These are phyloP conservation scores for Triplophysa dalaica DNA, from an alignment of 2,113 vertebrate genomes.

Conservation along the genomic window DNA sequence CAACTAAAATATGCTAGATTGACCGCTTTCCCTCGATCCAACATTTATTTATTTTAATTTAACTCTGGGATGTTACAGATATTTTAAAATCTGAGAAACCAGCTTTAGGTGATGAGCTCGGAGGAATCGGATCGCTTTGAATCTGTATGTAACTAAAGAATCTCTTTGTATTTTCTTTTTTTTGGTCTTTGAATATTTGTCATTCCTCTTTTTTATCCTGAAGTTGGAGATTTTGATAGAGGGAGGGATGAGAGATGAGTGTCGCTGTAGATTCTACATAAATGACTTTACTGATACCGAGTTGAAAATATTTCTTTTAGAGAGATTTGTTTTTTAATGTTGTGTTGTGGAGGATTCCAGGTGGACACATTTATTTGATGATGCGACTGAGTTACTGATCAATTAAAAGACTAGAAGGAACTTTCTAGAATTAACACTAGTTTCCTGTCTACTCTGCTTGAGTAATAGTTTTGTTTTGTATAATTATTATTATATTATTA, in stretches of 20 bases:
- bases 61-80: constrained; percentile 38
- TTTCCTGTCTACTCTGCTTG: constrained; percentile 78
- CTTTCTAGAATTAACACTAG: constrained; percentile 72
- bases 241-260: constrained; percentile 41
- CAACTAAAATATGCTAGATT: constrained; percentile 69
- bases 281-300: constrained; percentile 57
- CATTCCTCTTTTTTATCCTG: constrained; percentile 75
- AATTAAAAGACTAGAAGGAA: constrained; percentile 54
- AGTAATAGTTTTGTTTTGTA: constrained; percentile 76
- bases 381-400: constrained; percentile 48
- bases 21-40: constrained; percentile 77
- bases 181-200: constrained; percentile 50
- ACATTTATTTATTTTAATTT: constrained; percentile 57
- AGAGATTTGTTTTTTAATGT: constrained; percentile 78
- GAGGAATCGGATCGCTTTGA: constrained; percentile 6
- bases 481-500: constrained; percentile 31
- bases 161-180: constrained; percentile 9
- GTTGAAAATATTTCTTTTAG: constrained; percentile 79
- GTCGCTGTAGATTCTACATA: constrained; percentile 40
- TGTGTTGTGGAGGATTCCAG: constrained; percentile 58
- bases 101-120: constrained; percentile 24
- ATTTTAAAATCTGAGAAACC: constrained; percentile 15
- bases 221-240: constrained; percentile 49
- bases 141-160: constrained; percentile 35
- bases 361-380: constrained; percentile 52